Evolutionary conservation across 2,888 invertebrate genomes (phyloP).

Genomic region (Nephrotoma flavescens): DNA sequence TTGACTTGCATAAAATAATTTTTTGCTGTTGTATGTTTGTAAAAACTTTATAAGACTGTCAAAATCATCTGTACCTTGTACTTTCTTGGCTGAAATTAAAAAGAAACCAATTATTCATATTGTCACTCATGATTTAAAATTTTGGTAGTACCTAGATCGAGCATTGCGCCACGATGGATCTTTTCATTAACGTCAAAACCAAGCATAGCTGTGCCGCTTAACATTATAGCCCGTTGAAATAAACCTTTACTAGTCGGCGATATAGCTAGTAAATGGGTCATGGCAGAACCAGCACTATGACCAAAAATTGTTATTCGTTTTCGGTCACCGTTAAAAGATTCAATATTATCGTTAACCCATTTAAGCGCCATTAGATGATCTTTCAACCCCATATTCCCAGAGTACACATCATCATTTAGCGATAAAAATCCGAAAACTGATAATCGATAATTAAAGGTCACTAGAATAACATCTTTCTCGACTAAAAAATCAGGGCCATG

Average conservation of each 20-base stretch:
- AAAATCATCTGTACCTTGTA: neutral
- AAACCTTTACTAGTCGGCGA: neutral
- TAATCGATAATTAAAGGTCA: neutral
- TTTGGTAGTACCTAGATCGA: neutral
- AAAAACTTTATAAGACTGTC: neutral
- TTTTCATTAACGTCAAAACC: neutral
- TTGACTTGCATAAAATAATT: neutral
- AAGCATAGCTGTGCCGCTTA: neutral
- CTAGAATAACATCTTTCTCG: slow-evolving; percentile 4
- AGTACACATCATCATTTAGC: neutral
- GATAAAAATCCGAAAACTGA: neutral
- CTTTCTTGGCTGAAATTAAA: neutral
- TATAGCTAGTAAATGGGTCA: neutral
- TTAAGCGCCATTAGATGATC: neutral
- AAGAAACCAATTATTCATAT: neutral
- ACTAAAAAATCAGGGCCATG: slow-evolving; percentile 2
- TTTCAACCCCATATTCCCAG: neutral
- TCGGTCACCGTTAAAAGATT: neutral
- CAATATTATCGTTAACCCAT: slow-evolving; percentile 2
- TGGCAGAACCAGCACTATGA: neutral
- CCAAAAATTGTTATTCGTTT: neutral
- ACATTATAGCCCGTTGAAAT: neutral
- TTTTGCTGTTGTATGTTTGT: neutral
- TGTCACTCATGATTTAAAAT: neutral
- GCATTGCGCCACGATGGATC: neutral